Base-by-base conservation (phyloP, 2,113 vertebrate species). In the Tenebrosternarchus preto region DNA sequence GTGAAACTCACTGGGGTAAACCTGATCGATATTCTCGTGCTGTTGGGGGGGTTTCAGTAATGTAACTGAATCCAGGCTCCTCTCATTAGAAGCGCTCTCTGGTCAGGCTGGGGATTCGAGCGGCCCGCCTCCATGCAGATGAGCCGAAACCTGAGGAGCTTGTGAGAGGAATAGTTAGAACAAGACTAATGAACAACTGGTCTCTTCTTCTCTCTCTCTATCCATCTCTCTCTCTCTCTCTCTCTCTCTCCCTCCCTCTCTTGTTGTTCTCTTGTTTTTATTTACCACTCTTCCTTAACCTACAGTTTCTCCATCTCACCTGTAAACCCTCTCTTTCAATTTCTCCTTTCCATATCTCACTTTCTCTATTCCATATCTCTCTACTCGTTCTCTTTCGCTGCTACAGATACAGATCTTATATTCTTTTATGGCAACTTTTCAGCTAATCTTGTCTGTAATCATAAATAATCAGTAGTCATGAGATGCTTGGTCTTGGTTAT, bases 1-100 rank as follows among this genome's bases (percentile, higher is more conserved):
- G 85, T 87, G 85, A 87, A 75, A 83, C 85, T 85, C 87, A 84
- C 87, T 80, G 78, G 87, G 85, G 87, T 83, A 85, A 87, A 87
- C 82, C 85, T 63, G 72, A 87, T 88, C 85, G 87, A 88, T 88
- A 66, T 80, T 27, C 77, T 68, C 76, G 39, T 86, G 84, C 87
- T 86, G 84, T 82, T 76, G 60, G 75, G 68, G n/a, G 80, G 81
- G 80, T 76, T 86, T 85, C 73, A 74, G 84, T 84, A 81, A 86
- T 85, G 87, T 87, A 88, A 88, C 84, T n/a, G 78, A 66, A 88
- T 75, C 80, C 77, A 56, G 73, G 75, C 68, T 81, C n/a, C 66
- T 77, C 82, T 88, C 85, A 85, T 87, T 87, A 87, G 87, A 64
- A 81, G 77, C 50, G 59, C 78, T 80, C 80, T 81, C 81, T 60